A percentile compares a stretch with the other conserved stretches of the same genome.
phyloP scores from a whole-genome alignment of 1,140 invertebrate genomes.

The Coelopa frigida region DNA sequence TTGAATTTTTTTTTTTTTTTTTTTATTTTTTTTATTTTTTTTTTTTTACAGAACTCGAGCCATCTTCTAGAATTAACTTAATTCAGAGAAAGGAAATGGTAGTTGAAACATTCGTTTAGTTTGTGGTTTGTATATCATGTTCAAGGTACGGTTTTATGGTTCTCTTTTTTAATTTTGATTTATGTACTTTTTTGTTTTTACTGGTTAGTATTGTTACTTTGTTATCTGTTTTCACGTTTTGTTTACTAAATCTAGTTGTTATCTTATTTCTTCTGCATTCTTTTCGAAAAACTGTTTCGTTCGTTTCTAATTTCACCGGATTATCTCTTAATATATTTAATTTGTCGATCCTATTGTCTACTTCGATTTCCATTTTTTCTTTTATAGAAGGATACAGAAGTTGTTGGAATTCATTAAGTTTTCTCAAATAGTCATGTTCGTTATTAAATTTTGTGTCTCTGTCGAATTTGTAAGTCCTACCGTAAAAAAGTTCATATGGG shows the following conservation, averaged over 20 bases:
- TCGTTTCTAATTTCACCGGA: background rate
- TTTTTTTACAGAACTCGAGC: too few relatives aligned
- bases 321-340: background rate
- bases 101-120: too few relatives aligned
- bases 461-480: too few relatives aligned
- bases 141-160: too few relatives aligned
- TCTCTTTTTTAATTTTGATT: background rate
- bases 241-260: slow-evolving; percentile 5
- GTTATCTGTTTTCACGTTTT: background rate
- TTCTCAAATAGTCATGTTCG: too few relatives aligned
- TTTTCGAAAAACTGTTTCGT: background rate
- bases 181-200: background rate
- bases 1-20: background rate
- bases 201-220: background rate
- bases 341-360: background rate
- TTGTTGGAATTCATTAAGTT: background rate
- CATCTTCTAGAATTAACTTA: too few relatives aligned
- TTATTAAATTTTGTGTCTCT: too few relatives aligned
- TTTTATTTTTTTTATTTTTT: background rate
- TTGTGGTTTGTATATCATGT: too few relatives aligned
- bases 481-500: too few relatives aligned
- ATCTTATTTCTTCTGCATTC: slow-evolving; percentile 1
- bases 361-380: background rate
- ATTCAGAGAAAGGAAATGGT: too few relatives aligned
- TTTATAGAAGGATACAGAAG: background rate